Base-by-base conservation (phyloP, 2,113 vertebrate species). In the Sinocyclocheilus anshuiensis region DNA sequence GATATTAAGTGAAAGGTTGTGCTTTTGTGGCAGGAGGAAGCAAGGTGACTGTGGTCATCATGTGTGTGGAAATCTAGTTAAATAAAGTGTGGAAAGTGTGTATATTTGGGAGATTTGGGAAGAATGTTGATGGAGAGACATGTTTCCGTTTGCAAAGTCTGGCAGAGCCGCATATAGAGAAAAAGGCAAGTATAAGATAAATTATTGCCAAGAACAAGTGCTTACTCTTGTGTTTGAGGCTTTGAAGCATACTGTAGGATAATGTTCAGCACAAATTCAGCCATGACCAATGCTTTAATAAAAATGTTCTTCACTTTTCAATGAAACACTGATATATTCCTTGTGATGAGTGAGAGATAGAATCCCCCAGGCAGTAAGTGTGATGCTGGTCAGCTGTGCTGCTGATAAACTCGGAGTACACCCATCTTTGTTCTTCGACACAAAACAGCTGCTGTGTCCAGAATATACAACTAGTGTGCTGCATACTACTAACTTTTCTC, bases 371-470 rank as follows among this genome's bases (percentile, higher is more conserved):
- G 76, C 85, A 63, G 29, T 88, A 74, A 10, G 87, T 9, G 15
- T 92, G 93, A 94, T 91, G 91, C 50, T 91, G 77, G 89, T 84
- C 93, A 94, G 93, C 93, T 94, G 93, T 89, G 82, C 59, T 81
- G 55, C 80, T 72, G 78, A 42, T 84, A 53, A 53, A 53, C 82
- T 61, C 48, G 29, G 45, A 72, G 12, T 36, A 45, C 57, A 75
- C 53, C 72, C 33, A 11, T 75, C 22, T 84, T 83, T 74, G 67
- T 82, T 85, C 77, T 77, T 71, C 33, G 4, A 42, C 12, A 10
- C 1, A 72, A 61, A 22, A 72, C 69, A 72, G 18, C 20, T 12
- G 4, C 18, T 72, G 36, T 72, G 69, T n/a, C 18, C 36, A 12
- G 36, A 74, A 42, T 74, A 10, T 42, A 42, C 42, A 12, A 42